Conservation (phyloP, 92 coral and sea anemone species). For the Siderastrea siderea region DNA sequence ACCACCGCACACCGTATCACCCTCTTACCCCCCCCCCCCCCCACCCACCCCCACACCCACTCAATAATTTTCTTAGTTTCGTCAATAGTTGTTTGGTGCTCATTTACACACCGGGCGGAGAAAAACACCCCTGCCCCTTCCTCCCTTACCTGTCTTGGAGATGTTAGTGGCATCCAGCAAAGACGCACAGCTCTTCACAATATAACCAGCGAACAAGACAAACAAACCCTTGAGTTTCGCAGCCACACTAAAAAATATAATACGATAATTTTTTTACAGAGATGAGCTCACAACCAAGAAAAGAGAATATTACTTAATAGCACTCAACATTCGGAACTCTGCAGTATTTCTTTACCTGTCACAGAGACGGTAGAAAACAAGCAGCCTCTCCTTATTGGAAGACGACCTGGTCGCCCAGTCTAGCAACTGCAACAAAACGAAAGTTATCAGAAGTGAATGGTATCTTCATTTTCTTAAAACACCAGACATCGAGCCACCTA, state of each 20-base stretch:
- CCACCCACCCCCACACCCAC: no score
- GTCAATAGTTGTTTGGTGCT: no score
- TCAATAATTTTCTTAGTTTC: no score
- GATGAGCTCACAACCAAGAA: background rate
- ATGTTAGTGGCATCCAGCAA: slow-evolving; percentile 83
- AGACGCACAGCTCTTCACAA: slow-evolving; percentile 91
- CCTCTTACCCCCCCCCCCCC: no score
- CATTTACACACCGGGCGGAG: background rate
- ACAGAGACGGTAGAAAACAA: slow-evolving; percentile 93
- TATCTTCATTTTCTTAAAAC: background rate
- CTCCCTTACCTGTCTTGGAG: slow-evolving; percentile 80
- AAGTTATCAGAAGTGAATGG: background rate
- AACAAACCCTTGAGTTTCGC: slow-evolving; percentile 93
- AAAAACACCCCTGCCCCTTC: no score
- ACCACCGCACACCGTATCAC: no score
- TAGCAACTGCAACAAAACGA: slow-evolving; percentile 67
- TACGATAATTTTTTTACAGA: background rate
- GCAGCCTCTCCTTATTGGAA: slow-evolving; percentile 77
- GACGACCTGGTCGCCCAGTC: slow-evolving; percentile 95
- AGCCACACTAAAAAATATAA: slow-evolving; percentile 71
- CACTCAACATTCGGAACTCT: background rate
- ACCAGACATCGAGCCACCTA: background rate
- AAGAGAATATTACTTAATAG: background rate
- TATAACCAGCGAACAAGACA: slow-evolving; percentile 95
- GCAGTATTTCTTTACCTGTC: slow-evolving; percentile 72